These are phyloP conservation scores for Tarsius wallacei DNA, from an alignment of 2,797 vertebrate species.

Conservation along the genomic window DNA sequence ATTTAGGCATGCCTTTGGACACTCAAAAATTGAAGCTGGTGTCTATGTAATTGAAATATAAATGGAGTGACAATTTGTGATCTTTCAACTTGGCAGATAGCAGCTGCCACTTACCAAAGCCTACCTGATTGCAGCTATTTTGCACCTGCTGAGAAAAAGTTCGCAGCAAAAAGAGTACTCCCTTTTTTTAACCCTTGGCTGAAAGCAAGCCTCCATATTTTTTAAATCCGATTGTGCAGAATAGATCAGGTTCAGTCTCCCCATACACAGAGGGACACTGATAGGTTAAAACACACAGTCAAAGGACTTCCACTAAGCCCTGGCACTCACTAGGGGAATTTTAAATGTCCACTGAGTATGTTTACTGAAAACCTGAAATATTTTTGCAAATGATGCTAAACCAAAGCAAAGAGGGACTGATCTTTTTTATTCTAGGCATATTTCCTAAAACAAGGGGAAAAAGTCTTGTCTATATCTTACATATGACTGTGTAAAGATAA, in stretches of 20 bases:
- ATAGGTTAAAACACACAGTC: not conserved
- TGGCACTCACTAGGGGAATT: not conserved
- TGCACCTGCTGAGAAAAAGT: constrained; percentile 87
- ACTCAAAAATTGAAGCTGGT: constrained; percentile 39
- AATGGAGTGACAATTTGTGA: constrained; percentile 85
- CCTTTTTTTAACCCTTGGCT: constrained; percentile 77
- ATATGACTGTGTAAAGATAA: constrained; percentile 53
- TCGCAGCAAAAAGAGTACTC: constrained; percentile 74
- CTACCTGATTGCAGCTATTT: constrained; percentile 87
- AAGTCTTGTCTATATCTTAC: constrained; percentile 31
- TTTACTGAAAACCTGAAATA: constrained; percentile 66
- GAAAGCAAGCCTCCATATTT: constrained; percentile 20
- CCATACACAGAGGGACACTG: not conserved
- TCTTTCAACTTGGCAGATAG: constrained; percentile 86
- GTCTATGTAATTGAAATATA: constrained; percentile 82
- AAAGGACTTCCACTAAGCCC: not conserved
- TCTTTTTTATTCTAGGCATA: constrained; percentile 43
- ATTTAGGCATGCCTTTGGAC: constrained; percentile 79
- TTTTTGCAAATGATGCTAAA: constrained; percentile 67
- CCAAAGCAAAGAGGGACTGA: constrained; percentile 46
- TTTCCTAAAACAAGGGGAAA: constrained; percentile 58
- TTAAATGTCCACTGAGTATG: constrained; percentile 50
- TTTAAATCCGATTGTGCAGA: not conserved
- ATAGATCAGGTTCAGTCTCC: not conserved
- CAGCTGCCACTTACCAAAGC: constrained; percentile 85